Conservation (phyloP, 2,113 vertebrate species). For the Candoia aspera region DNA sequence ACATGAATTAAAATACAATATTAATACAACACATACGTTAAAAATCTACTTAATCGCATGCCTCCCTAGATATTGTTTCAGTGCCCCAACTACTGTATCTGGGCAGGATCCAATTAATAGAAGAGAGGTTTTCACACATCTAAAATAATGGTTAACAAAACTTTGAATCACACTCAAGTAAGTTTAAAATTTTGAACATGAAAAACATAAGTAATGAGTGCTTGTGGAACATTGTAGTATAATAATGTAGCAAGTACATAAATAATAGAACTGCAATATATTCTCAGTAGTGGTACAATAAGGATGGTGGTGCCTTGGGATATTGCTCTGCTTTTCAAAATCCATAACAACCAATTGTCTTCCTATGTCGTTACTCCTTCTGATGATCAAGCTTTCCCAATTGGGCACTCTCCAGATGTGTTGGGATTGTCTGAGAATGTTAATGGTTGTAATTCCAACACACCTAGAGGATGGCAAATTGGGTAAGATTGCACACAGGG, state of each 20-base stretch:
- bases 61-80: neutral
- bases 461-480: neutral
- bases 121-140: neutral
- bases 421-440: neutral
- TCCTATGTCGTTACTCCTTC: neutral
- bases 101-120: neutral
- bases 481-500: neutral
- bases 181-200: neutral
- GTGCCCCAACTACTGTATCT: neutral
- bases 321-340: constrained; percentile 14
- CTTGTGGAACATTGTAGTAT: neutral
- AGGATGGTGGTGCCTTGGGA: neutral
- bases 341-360: neutral
- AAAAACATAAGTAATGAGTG: neutral
- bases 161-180: neutral
- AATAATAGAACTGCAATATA: neutral
- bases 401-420: neutral
- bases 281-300: neutral
- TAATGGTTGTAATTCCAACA: neutral
- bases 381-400: neutral
- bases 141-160: neutral
- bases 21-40: neutral
- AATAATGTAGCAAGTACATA: neutral
- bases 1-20: neutral
- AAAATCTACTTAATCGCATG: neutral